These are phyloP conservation scores for Heliothis peltigera DNA, from an alignment of 2,888 invertebrate species.

Conservation along the genomic window DNA sequence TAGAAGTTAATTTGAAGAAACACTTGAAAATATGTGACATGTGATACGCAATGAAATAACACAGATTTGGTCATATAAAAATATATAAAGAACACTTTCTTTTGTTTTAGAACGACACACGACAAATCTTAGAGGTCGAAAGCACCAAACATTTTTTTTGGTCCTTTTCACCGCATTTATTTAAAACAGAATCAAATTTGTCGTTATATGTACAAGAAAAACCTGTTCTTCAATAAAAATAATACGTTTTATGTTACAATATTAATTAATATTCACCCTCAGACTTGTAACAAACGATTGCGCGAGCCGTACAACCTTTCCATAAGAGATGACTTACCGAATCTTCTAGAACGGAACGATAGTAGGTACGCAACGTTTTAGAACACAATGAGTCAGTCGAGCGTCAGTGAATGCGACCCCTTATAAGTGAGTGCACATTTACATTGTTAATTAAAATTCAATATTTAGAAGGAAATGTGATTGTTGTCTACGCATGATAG, in stretches of 20 bases:
- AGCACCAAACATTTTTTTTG: too few species aligned
- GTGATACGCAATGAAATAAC: too few species aligned
- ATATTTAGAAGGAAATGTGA: constrained; percentile 31
- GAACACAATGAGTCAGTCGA: constrained; percentile 31
- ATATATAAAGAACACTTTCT: too few species aligned
- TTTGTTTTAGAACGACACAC: too few species aligned
- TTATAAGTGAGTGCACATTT: constrained; percentile 24
- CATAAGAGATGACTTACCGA: constrained; percentile 8
- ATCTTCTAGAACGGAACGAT: constrained; percentile 29
- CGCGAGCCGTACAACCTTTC: constrained; percentile 6
- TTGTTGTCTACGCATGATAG: constrained; percentile 34
- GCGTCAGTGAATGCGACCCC: constrained; percentile 22
- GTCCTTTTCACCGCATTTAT: too few species aligned
- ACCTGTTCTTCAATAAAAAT: too few species aligned
- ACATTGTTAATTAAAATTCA: constrained; percentile 30
- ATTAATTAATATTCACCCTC: neutral
- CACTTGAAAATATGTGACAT: neutral
- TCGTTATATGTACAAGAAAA: too few species aligned
- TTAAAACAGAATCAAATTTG: too few species aligned
- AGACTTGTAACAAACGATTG: neutral
- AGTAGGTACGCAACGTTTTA: constrained; percentile 11
- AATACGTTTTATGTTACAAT: too few species aligned
- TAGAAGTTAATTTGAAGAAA: neutral
- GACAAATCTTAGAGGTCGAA: too few species aligned
- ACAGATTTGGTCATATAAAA: too few species aligned